Percentiles rank a stretch among this genome's conserved stretches.
Conservation (phyloP, 2,797 vertebrate species). For the Peromyscus aztecus region DNA sequence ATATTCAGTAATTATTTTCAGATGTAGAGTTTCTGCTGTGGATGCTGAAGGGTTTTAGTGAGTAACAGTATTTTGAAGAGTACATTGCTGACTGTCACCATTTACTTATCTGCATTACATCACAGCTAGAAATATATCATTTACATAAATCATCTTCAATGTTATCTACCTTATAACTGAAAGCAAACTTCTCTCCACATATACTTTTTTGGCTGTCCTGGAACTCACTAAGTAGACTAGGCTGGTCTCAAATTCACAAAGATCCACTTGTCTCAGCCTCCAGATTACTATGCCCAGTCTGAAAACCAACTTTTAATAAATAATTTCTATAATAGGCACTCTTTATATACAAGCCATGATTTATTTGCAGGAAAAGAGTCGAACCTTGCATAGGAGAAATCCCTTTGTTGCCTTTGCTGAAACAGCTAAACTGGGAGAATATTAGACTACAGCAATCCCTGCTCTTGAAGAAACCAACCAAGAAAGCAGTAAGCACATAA, state of each 20-base stretch:
- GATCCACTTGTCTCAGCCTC: background rate
- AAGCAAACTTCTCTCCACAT: background rate
- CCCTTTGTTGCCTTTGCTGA: background rate
- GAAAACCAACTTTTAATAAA: constrained; percentile 33
- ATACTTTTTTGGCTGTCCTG: background rate
- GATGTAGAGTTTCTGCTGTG: background rate
- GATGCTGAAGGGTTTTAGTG: background rate
- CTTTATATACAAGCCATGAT: background rate
- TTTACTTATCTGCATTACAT: constrained; percentile 2
- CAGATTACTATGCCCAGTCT: background rate
- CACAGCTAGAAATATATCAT: background rate
- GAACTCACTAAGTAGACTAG: background rate
- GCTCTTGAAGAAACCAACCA: constrained; percentile 18
- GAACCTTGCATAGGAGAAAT: background rate
- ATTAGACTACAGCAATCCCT: background rate
- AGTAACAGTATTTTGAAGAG: constrained; percentile 11
- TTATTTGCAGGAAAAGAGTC: constrained; percentile 5
- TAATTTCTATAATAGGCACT: background rate
- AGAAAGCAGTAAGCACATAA: background rate
- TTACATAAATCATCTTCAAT: constrained; percentile 16
- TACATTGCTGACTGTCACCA: background rate
- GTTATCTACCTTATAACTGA: constrained; percentile 30
- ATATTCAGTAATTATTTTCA: constrained; percentile 4
- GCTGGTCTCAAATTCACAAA: background rate
- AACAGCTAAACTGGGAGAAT: background rate